Evolutionary conservation across 64 coral and sea anemone genomes (phyloP), one percentile per base, ranked within the genome.

Genomic region (Catalaphyllia jardinei): DNA sequence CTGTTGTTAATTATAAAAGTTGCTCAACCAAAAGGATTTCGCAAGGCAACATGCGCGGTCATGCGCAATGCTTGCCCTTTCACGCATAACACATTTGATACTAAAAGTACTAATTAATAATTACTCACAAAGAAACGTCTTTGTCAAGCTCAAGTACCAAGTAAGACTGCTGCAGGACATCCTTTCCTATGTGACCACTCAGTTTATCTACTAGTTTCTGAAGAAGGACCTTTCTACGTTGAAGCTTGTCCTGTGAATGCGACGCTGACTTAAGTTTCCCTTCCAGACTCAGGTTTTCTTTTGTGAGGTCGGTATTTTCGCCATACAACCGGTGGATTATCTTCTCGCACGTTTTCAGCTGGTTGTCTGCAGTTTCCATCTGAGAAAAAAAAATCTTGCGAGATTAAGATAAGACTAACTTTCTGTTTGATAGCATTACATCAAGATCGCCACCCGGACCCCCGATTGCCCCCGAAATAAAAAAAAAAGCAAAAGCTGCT

Each of bases 191-290:
- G 30, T 91, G 94, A 24, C 75, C 74, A 78, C 91, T 95, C 0
- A 99, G 91, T 65, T 93, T 99, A 10, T 99, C 94, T 10, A 99
- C 94, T 16, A 95, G 90, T 46, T 95, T 90, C 49, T 99, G 94
- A 7, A 99, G 77, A 35, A 99, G 76, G 29, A 88, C 72, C 5
- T 94, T 94, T 50, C 95, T 99, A 62, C 94, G 76, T 64, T 95
- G 87, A 10, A 99, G 94, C 59, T 93, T 93, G 27, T 95, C 90
- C 19, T 95, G 94, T 10, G 94, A 95, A 11, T 74, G 93, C 13
- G 90, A 80, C 3, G 94, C 93, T 22, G 86, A 30, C 24, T 93
- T 93, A 5, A 99, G 79, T 75, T 95, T 95, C 60, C 88, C 78
- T 59, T 95, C 94, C 27, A 95, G 82, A 31, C 86, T 99, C 3